Evolutionary conservation across 2,113 vertebrate genomes (phyloP).

Genomic region (Python bivittatus): DNA sequence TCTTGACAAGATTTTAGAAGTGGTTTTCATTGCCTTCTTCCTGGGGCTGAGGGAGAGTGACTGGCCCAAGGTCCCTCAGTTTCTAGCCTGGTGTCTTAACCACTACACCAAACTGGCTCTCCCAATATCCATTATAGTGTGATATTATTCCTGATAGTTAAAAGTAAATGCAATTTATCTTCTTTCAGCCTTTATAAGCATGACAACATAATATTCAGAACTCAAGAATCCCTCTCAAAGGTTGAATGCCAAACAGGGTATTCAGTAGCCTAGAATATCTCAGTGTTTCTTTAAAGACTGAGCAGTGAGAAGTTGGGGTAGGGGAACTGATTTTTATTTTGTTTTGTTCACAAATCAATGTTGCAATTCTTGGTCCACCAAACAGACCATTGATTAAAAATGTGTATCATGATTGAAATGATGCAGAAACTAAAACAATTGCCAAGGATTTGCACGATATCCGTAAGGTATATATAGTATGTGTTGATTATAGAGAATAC

Average conservation of each 20-base stretch:
- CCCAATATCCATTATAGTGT: not conserved
- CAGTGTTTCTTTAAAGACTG: not conserved
- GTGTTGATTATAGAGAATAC: not conserved
- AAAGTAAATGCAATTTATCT: not conserved
- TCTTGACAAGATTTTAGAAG: too few relatives aligned
- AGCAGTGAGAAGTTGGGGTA: not conserved
- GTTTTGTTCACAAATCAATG: not conserved
- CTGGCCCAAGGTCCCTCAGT: too few relatives aligned
- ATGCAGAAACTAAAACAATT: not conserved
- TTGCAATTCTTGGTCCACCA: not conserved
- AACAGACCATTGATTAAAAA: not conserved
- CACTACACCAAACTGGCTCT: too few relatives aligned
- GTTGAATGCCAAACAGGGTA: not conserved
- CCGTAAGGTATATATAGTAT: not conserved
- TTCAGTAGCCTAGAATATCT: not conserved
- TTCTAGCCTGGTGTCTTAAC: too few relatives aligned
- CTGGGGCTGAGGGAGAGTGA: too few relatives aligned
- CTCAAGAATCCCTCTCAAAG: not conserved
- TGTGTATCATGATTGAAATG: not conserved
- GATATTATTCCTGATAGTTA: not conserved
- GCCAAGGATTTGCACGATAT: not conserved
- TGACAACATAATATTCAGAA: not conserved
- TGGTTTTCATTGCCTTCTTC: too few relatives aligned
- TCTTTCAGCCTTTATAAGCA: not conserved
- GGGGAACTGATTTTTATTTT: not conserved